These are phyloP conservation scores for Lethocerus indicus DNA, from an alignment of 1,140 invertebrate genomes.

Conservation along the genomic window DNA sequence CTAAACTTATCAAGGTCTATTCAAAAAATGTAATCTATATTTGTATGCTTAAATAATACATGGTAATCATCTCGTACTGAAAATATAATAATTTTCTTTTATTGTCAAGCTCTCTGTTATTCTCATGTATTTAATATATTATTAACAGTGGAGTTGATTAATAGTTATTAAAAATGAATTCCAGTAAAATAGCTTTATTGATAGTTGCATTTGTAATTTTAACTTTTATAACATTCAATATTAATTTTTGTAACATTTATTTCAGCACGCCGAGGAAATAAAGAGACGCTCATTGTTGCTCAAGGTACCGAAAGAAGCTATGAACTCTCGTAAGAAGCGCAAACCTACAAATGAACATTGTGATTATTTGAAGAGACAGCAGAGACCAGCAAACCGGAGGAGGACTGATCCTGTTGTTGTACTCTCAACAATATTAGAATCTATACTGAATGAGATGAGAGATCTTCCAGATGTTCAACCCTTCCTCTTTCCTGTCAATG, in stretches of 20 bases:
- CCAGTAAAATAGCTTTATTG: no score
- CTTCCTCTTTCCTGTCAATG: constrained; percentile 88
- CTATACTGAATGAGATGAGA: constrained; percentile 85
- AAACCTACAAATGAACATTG: constrained; percentile 61
- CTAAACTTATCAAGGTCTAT: constrained; percentile 59
- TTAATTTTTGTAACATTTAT: constrained; percentile 4
- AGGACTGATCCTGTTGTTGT: constrained; percentile 93
- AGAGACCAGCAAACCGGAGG: constrained; percentile 76
- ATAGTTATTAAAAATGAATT: no score
- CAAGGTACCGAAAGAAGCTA: constrained; percentile 64
- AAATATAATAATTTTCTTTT: no score
- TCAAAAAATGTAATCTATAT: constrained; percentile 1
- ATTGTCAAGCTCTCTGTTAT: no score
- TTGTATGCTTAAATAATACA: no score
- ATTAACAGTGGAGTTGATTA: constrained; percentile 1
- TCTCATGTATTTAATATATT: no score
- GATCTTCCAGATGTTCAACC: constrained; percentile 81
- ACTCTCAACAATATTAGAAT: constrained; percentile 79
- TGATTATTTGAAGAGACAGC: constrained; percentile 83
- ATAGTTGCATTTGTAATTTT: no score
- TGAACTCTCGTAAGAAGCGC: constrained; percentile 43
- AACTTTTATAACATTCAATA: no score
- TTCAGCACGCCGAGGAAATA: constrained; percentile 61
- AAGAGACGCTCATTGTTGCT: constrained; percentile 61
- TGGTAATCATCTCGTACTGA: no score